Percentiles rank a stretch among this genome's conserved stretches.
Evolutionary conservation across 2,888 invertebrate species (phyloP).

Genomic region (Ophioninae sp.): DNA sequence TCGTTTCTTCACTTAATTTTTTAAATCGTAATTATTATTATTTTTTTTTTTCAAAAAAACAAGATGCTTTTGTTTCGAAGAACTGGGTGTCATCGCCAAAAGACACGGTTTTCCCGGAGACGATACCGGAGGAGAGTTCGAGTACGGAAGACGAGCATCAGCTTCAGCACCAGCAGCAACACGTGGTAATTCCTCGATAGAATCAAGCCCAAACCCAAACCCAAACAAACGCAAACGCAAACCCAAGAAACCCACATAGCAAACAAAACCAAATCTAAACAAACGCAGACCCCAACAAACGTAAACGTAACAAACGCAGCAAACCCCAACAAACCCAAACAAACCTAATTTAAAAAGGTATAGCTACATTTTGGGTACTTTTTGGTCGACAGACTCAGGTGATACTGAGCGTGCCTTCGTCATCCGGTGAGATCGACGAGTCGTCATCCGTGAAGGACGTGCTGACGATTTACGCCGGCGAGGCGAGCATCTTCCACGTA

Average conservation of each 20-base stretch:
- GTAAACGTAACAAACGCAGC: conserved; percentile 3
- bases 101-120: conserved; percentile 94
- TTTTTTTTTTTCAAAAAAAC: too few species aligned
- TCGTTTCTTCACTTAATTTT: conserved; percentile 55
- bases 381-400: conserved; percentile 81
- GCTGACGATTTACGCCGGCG: conserved; percentile 91
- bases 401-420: conserved; percentile 92
- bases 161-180: not conserved
- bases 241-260: too few species aligned
- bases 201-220: not conserved
- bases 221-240: too few species aligned
- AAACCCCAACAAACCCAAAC: too few species aligned
- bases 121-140: conserved; percentile 95
- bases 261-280: too few species aligned
- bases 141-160: conserved; percentile 94
- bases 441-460: conserved; percentile 86
- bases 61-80: conserved; percentile 73
- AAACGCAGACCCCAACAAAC: not conserved
- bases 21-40: too few species aligned
- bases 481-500: conserved; percentile 89
- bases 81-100: conserved; percentile 93
- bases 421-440: conserved; percentile 84
- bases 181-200: conserved; percentile 83
- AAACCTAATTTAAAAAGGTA: not conserved
- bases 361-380: not conserved